These are phyloP conservation scores for Sphenodon punctatus DNA, from an alignment of 2,797 vertebrate species.

Conservation along the genomic window DNA sequence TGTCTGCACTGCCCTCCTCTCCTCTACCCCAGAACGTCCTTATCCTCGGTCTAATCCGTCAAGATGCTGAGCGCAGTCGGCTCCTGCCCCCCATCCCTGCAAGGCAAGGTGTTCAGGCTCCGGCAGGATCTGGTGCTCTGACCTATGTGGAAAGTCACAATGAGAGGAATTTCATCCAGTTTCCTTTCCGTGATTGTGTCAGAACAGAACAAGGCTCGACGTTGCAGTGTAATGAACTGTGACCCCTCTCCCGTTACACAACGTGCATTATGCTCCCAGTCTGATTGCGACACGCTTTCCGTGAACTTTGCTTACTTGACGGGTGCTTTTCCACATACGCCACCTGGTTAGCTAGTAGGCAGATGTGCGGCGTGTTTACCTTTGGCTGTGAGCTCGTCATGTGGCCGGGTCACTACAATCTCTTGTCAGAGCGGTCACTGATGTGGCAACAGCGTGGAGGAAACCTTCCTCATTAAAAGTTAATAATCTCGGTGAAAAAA, in stretches of 20 bases:
- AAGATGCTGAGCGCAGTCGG: background rate
- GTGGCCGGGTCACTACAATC: background rate
- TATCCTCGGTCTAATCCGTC: background rate
- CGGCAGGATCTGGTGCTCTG: background rate
- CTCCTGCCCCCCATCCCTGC: too few species aligned
- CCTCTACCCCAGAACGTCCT: background rate
- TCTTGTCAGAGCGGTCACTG: background rate
- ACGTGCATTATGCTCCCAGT: background rate
- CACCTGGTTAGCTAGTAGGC: background rate
- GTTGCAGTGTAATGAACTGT: background rate
- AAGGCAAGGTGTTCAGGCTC: background rate
- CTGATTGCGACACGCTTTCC: background rate
- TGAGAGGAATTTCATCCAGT: background rate
- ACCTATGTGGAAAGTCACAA: too few species aligned
- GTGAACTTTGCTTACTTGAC: background rate
- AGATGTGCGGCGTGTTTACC: background rate
- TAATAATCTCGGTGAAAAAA: background rate
- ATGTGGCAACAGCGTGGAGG: background rate
- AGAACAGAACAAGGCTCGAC: background rate
- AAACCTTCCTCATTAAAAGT: background rate
- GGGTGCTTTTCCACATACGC: background rate
- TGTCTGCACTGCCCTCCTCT: too few species aligned
- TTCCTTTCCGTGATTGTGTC: background rate
- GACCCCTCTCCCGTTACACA: background rate
- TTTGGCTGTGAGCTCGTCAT: background rate